phyloP scores from a whole-genome alignment of 2,797 vertebrate genomes.

The Enteromius anoplus region DNA sequence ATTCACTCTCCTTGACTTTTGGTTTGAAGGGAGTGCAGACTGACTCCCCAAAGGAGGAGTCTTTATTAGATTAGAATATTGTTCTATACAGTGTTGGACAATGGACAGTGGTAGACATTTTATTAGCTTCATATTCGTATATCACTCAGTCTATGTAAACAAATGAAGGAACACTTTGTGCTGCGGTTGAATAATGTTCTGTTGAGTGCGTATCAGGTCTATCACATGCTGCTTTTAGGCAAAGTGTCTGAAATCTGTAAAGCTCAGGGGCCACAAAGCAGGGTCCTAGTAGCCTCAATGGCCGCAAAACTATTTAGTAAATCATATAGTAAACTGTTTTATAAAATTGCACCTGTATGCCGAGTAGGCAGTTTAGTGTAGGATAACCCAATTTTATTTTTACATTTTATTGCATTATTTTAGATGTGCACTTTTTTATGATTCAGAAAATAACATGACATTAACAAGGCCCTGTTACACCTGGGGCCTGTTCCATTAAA shows the following conservation, averaged over 20 bases:
- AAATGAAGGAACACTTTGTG: slow-evolving; percentile 27
- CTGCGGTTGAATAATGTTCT: slow-evolving; percentile 1
- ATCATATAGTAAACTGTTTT: not conserved
- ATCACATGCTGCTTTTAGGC: not conserved
- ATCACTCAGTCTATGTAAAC: slow-evolving; percentile 35
- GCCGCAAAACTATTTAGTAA: not conserved
- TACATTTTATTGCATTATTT: not conserved
- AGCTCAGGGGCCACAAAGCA: not conserved
- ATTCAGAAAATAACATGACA: not conserved
- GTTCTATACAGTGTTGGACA: slow-evolving; percentile 30
- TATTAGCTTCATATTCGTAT: slow-evolving; percentile 40
- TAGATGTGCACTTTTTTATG: not conserved
- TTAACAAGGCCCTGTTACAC: not conserved
- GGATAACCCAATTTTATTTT: not conserved
- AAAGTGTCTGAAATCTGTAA: not conserved
- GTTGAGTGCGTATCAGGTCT: slow-evolving; percentile 14
- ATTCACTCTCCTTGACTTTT: slow-evolving; percentile 54
- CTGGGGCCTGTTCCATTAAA: not conserved
- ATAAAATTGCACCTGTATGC: not conserved
- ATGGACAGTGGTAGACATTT: slow-evolving; percentile 37
- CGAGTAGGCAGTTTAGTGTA: not conserved
- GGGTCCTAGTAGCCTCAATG: not conserved
- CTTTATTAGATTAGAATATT: slow-evolving; percentile 55
- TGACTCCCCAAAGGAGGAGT: slow-evolving; percentile 49
- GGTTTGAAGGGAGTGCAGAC: slow-evolving; percentile 51